Percentiles rank a stretch among this genome's conserved stretches.
These are phyloP conservation scores for Theropithecus gelada DNA, from an alignment of 2,113 vertebrate genomes.

Conservation along the genomic window DNA sequence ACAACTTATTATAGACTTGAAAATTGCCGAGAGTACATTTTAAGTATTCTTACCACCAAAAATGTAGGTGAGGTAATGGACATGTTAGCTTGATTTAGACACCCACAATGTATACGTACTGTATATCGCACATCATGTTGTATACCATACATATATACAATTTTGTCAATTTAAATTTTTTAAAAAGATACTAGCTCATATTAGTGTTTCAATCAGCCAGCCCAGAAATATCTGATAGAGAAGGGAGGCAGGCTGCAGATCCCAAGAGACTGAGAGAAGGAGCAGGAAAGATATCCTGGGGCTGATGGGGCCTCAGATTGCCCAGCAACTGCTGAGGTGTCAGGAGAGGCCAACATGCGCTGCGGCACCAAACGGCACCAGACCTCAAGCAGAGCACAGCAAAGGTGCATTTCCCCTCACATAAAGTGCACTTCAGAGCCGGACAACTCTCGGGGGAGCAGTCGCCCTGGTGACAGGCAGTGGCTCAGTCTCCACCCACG, in stretches of 20 bases:
- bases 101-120: background rate
- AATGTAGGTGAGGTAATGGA: too few relatives aligned
- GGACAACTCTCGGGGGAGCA: fast-evolving
- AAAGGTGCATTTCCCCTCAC: too few relatives aligned
- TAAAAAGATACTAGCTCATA: background rate
- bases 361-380: background rate
- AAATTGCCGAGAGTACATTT: background rate
- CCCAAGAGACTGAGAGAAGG: background rate
- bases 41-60: background rate
- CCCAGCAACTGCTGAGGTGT: background rate
- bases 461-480: background rate
- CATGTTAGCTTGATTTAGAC: background rate
- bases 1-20: background rate
- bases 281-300: background rate
- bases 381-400: background rate
- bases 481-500: background rate
- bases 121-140: background rate
- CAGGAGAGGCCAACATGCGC: background rate
- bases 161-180: background rate
- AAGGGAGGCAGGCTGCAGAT: background rate
- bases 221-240: background rate
- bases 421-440: background rate
- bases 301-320: background rate
- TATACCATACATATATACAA: background rate
- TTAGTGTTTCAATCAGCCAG: background rate